Evolutionary conservation across 1,140 invertebrate species (phyloP).

Genomic region (Formica selysi): DNA sequence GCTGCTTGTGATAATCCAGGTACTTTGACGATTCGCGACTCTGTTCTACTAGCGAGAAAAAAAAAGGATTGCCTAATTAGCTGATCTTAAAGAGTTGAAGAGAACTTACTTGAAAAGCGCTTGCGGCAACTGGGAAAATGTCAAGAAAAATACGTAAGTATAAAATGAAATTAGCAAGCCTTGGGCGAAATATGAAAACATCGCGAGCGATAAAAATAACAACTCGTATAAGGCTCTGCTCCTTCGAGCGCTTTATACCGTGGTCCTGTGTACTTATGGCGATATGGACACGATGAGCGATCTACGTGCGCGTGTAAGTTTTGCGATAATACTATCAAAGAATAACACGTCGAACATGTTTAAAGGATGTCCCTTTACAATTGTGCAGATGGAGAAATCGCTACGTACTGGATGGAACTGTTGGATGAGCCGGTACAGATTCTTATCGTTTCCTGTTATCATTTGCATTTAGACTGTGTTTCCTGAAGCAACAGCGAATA

Average conservation of each 20-base stretch:
- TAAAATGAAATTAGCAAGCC: conserved; percentile 76
- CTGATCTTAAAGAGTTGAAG: conserved; percentile 44
- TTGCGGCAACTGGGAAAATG: background rate
- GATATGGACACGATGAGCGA: conserved; percentile 61
- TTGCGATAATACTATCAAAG: conserved; percentile 71
- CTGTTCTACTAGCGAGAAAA: conserved; percentile 2
- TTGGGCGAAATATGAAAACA: conserved; percentile 70
- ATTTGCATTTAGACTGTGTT: conserved; percentile 64
- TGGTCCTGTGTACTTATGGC: conserved; percentile 46
- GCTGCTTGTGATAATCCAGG: conserved; percentile 50
- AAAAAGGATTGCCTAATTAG: conserved; percentile 35
- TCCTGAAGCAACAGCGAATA: conserved; percentile 57
- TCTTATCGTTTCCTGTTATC: conserved; percentile 62
- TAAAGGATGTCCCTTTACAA: conserved; percentile 53
- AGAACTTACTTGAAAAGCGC: conserved; percentile 5
- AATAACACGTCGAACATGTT: conserved; percentile 69
- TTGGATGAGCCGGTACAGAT: conserved; percentile 57
- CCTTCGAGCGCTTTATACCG: conserved; percentile 64
- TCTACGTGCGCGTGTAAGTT: conserved; percentile 56
- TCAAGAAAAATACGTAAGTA: conserved; percentile 40
- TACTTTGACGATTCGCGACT: conserved; percentile 42
- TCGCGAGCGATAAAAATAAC: conserved; percentile 71
- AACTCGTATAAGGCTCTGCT: conserved; percentile 48
- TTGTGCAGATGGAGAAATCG: conserved; percentile 44
- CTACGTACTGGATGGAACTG: conserved; percentile 16